Evolutionary conservation across 2,113 vertebrate species (phyloP).

Genomic region (Hydrochoerus hydrochaeris): DNA sequence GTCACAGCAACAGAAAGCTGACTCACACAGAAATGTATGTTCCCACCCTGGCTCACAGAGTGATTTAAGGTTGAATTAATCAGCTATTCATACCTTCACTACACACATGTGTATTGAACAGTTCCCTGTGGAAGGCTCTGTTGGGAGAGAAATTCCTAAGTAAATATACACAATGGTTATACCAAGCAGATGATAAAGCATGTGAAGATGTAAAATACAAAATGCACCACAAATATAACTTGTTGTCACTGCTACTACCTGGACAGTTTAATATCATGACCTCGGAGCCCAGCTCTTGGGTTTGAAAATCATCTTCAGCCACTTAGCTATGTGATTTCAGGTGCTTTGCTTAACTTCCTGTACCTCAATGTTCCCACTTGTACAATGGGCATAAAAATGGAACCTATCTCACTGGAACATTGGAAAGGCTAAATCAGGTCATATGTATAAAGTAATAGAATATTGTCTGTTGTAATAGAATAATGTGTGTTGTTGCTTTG

Average conservation of each 20-base stretch:
- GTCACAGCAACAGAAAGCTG: neutral
- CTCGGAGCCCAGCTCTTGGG: neutral
- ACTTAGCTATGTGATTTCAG: neutral
- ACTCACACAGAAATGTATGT: neutral
- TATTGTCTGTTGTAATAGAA: neutral
- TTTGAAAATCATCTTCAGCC: neutral
- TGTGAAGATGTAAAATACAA: neutral
- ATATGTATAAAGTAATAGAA: neutral
- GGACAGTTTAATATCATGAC: neutral
- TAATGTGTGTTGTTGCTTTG: rapidly evolving
- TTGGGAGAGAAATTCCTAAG: neutral
- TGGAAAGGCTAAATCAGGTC: neutral
- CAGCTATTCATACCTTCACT: neutral
- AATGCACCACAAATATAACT: neutral
- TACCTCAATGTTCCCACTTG: neutral
- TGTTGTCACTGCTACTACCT: neutral
- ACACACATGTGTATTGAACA: neutral
- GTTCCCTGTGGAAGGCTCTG: neutral
- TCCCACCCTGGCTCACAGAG: neutral
- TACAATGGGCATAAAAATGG: neutral
- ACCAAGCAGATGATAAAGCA: neutral
- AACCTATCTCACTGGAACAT: neutral
- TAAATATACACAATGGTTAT: neutral
- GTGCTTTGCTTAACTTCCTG: neutral
- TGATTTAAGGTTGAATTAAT: neutral